These are phyloP conservation scores for Piaya cayana DNA, from an alignment of 2,113 vertebrate species.

Conservation along the genomic window DNA sequence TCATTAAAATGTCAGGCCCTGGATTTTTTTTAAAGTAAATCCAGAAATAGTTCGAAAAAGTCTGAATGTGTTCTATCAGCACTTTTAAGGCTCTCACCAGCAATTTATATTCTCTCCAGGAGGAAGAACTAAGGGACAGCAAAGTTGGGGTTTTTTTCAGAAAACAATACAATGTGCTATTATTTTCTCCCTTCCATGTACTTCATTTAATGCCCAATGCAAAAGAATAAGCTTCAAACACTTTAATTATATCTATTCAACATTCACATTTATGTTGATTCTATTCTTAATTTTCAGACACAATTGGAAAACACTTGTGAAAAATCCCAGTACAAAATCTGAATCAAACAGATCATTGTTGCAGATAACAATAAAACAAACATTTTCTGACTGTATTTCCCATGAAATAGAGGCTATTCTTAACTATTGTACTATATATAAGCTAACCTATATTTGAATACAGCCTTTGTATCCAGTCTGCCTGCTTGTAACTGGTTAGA, in stretches of 20 bases:
- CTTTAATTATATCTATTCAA: not conserved
- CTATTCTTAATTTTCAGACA: not conserved
- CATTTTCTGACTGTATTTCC: not conserved
- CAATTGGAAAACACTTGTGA: not conserved
- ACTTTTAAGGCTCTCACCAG: not conserved
- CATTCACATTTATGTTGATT: not conserved
- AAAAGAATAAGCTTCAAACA: not conserved
- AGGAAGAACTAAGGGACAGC: not conserved
- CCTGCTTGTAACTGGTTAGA: not conserved
- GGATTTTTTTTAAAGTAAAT: not conserved
- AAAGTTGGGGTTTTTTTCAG: not conserved
- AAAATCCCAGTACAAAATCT: not conserved
- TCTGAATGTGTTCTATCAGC: not conserved
- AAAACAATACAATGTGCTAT: not conserved
- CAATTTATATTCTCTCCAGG: not conserved
- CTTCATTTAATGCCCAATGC: not conserved
- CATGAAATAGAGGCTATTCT: not conserved
- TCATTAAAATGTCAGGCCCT: not conserved
- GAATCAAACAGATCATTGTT: not conserved
- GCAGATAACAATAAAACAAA: not conserved
- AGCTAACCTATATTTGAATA: conserved; percentile 38
- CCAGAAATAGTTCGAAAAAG: not conserved
- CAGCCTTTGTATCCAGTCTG: conserved; percentile 14
- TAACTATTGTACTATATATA: not conserved
- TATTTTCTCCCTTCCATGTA: not conserved